These are phyloP conservation scores for Anagrus nilaparvatae DNA, from an alignment of 1,140 invertebrate species.

Conservation along the genomic window DNA sequence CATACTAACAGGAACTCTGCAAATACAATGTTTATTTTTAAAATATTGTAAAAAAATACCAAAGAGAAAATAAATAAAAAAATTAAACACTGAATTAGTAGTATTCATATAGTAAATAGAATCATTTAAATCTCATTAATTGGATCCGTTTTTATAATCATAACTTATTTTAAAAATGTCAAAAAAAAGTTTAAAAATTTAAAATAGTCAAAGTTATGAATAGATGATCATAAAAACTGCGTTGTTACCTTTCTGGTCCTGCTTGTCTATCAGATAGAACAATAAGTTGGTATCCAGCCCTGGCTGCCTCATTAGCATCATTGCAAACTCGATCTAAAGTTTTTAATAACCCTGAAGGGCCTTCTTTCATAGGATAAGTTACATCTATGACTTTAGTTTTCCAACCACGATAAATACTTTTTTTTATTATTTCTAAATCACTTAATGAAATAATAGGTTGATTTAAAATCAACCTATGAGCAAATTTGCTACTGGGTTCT, in stretches of 20 bases:
- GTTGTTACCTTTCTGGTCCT: constrained; percentile 47
- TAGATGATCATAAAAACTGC: not conserved
- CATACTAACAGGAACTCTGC: constrained; percentile 67
- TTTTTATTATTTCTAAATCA: constrained; percentile 81
- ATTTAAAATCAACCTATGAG: constrained; percentile 83
- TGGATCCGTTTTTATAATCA: constrained; percentile 15
- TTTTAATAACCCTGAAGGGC: constrained; percentile 60
- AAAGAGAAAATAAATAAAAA: constrained; percentile 5
- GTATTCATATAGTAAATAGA: constrained; percentile 7
- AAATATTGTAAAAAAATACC: constrained; percentile 4
- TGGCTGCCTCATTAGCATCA: constrained; percentile 74
- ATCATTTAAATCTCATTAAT: constrained; percentile 11
- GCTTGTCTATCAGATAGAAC: constrained; percentile 79
- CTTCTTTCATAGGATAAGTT: constrained; percentile 67
- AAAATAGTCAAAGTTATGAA: not conserved
- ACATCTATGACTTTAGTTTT: constrained; percentile 85
- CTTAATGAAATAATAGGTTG: constrained; percentile 89
- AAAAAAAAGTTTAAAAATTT: not conserved
- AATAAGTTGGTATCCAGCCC: constrained; percentile 72
- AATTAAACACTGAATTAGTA: constrained; percentile 3
- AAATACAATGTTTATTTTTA: constrained; percentile 12
- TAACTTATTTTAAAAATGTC: not conserved
- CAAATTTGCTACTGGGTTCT: constrained; percentile 79
- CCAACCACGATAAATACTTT: constrained; percentile 83
- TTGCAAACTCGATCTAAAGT: constrained; percentile 71